phyloP scores from a whole-genome alignment of 1,140 invertebrate species.

The Musca domestica region DNA sequence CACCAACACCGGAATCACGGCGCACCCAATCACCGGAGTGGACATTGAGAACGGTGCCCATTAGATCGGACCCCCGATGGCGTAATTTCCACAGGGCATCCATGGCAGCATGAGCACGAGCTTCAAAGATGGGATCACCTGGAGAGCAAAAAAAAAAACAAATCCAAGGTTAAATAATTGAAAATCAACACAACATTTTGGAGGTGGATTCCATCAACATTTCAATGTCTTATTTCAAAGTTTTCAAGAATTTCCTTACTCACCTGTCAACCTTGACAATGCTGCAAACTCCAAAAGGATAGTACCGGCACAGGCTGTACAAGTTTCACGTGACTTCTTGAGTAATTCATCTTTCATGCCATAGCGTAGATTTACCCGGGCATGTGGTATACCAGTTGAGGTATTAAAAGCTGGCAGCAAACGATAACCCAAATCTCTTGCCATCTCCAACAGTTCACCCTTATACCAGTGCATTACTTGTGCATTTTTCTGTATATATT shows the following conservation, averaged over 20 bases:
- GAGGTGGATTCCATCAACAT: not conserved
- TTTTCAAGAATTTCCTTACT: not conserved
- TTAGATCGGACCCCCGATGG: conserved; percentile 86
- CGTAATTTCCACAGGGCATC: conserved; percentile 93
- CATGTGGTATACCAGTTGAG: conserved; percentile 94
- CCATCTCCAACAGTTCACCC: conserved; percentile 84
- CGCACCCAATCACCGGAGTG: conserved; percentile 96
- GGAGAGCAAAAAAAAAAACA: not conserved
- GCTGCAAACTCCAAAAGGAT: conserved; percentile 98
- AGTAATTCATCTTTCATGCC: conserved; percentile 78
- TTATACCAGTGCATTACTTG: conserved; percentile 86
- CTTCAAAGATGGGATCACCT: conserved; percentile 84
- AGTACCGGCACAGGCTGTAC: conserved; percentile 97
- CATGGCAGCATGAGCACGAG: conserved; percentile 94
- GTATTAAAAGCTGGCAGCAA: conserved; percentile 97
- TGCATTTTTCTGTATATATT: conserved; percentile 74
- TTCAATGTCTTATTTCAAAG: too few species aligned
- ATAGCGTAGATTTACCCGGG: conserved; percentile 87
- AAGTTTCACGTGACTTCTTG: conserved; percentile 82
- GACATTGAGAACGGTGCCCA: conserved; percentile 94
- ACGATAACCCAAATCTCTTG: conserved; percentile 87
- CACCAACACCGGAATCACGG: conserved; percentile 95
- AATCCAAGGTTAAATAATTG: not conserved
- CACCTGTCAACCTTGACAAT: conserved; percentile 84
- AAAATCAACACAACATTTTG: not conserved